Base-by-base conservation (phyloP, 2,797 vertebrate genomes). In the Gephyroberyx darwinii region DNA sequence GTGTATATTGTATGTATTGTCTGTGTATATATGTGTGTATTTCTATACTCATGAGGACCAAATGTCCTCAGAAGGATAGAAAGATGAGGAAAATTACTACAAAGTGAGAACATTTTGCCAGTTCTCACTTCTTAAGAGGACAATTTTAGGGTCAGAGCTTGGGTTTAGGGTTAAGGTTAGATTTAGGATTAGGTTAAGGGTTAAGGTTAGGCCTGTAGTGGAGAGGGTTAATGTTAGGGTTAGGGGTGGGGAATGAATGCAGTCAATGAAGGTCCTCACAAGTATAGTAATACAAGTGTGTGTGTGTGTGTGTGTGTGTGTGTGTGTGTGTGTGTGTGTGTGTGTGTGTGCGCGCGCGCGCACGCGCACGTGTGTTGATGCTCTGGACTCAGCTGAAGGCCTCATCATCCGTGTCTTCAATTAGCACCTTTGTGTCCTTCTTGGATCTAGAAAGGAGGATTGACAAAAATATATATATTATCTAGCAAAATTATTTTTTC, bases 401-500 rank as follows among this genome's bases (percentile, higher is more conserved):
- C 91, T 99, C 98, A 5, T 96, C 96, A 4, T 98, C 96, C 85
- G 96, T 99, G 91, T 99, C 97, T 87, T 99, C 97, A 87, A 99
- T 98, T 85, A 99, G 93, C 76, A 99, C 95, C 93, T 98, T 98
- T 52, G 96, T 97, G 92, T 99, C 98, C 87, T 94, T 94, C 93
- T 96, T 99, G 65, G 94, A 97, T 87, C 98, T 99, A 66, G n/a
- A 77, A 78, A 59, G 55, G 47, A 68, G 20, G 39, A 63, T 60
- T 3, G 8, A 59, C 17, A 69, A 45, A 65, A 22, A 73, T n/a
- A 26, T 50, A 33, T 30, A 51, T 51, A 53, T 53, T 19, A 51
- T 37, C 30, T 12, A 16, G 1, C 2, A 31, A 39, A 31, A 9
- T 50, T 1, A 30, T 58, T 61, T 41, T 14, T 47, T 47, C 17